Evolutionary conservation across 2,888 invertebrate genomes (phyloP).

Genomic region (Ariolimax columbianus): DNA sequence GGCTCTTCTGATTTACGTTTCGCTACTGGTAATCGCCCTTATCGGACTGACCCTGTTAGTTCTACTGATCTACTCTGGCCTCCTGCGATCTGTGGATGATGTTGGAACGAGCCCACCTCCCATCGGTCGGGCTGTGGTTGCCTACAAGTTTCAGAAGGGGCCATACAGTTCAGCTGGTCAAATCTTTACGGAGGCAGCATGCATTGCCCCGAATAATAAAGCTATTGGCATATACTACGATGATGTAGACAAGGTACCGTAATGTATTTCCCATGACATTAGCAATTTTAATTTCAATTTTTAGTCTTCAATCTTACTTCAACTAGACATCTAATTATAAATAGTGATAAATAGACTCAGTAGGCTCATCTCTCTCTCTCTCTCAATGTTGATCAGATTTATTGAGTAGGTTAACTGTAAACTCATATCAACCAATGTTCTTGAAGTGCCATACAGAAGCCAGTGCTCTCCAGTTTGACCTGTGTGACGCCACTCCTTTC

Average conservation of each 20-base stretch:
- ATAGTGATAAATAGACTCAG: too few species aligned
- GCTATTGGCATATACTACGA: constrained; percentile 80
- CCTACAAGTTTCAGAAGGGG: constrained; percentile 79
- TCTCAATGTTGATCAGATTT: too few species aligned
- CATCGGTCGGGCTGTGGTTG: constrained; percentile 72
- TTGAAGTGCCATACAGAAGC: too few species aligned
- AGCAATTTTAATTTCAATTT: too few species aligned
- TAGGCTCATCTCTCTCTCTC: too few species aligned
- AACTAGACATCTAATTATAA: too few species aligned
- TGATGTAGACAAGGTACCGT: constrained; percentile 77
- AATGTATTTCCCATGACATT: not conserved
- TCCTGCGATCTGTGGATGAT: constrained; percentile 71
- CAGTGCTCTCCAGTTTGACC: too few species aligned
- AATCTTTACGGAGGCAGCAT: constrained; percentile 78
- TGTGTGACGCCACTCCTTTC: too few species aligned
- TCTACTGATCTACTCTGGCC: constrained; percentile 75
- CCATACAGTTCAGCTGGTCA: constrained; percentile 78
- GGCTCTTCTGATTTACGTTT: constrained; percentile 27
- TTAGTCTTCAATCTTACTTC: too few species aligned
- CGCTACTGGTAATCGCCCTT: constrained; percentile 38
- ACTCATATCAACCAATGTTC: too few species aligned
- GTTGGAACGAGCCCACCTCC: constrained; percentile 78
- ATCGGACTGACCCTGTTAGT: constrained; percentile 70
- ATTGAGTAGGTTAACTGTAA: too few species aligned
- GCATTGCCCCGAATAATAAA: constrained; percentile 75